These are phyloP conservation scores for Cryptotermes secundus DNA, from an alignment of 1,140 invertebrate genomes.

Conservation along the genomic window DNA sequence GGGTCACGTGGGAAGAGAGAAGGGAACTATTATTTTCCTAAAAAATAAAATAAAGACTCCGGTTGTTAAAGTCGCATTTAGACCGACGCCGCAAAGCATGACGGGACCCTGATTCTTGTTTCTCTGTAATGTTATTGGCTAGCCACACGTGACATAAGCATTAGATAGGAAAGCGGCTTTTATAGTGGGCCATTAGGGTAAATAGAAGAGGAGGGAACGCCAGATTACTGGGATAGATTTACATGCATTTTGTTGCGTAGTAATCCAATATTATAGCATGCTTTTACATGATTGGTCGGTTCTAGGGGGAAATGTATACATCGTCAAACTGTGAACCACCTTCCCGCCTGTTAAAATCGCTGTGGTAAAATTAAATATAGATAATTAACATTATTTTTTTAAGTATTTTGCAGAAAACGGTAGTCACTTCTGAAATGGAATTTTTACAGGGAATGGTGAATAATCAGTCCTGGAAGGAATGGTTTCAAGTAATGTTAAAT, in stretches of 20 bases:
- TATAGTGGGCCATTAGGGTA: constrained; percentile 4
- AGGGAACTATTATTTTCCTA: background rate
- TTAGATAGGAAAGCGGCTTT: constrained; percentile 12
- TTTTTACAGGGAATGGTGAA: too few species aligned
- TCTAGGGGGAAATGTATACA: background rate
- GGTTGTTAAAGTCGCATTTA: constrained; percentile 19
- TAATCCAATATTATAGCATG: background rate
- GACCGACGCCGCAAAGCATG: constrained; percentile 7
- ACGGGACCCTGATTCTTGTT: background rate
- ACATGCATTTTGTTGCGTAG: constrained; percentile 4
- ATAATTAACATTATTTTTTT: background rate
- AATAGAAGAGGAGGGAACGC: background rate
- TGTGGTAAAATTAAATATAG: background rate
- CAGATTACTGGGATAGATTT: constrained; percentile 6
- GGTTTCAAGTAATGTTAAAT: too few species aligned
- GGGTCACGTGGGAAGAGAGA: background rate
- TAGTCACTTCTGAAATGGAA: too few species aligned
- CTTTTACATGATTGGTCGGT: constrained; percentile 11
- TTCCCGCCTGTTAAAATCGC: background rate
- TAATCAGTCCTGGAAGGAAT: too few species aligned
- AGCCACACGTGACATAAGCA: constrained; percentile 9
- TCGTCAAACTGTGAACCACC: background rate
- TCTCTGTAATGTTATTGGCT: constrained; percentile 14
- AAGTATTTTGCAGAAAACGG: background rate
- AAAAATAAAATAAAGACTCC: background rate